Base-by-base conservation (phyloP, 2,888 invertebrate species). In the Melanophora roralis region DNA sequence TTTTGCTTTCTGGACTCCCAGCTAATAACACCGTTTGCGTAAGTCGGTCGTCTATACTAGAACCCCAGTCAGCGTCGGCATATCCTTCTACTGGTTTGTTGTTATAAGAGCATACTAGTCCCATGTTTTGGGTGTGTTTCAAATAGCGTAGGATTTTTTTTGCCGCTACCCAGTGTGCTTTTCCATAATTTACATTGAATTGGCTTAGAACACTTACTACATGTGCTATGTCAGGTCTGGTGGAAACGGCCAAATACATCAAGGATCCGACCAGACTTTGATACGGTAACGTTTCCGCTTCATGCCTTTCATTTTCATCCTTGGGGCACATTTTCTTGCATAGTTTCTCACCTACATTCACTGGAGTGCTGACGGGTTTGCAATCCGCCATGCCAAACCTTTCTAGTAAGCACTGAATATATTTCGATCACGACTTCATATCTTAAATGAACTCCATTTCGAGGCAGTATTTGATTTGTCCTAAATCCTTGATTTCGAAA, bases 221-320 rank as follows among this genome's bases (percentile, higher is more conserved):
- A 62, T 83, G 76, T 21, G 82, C 53, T 49, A 83, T 82, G 12
- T 83, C 80, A n/a, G n/a, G n/a, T n/a, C n/a, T n/a, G n/a, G n/a
- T n/a, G n/a, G n/a, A n/a, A n/a, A n/a, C n/a, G n/a, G n/a, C n/a
- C n/a, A n/a, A n/a, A n/a, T n/a, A n/a, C n/a, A n/a, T n/a, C n/a
- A n/a, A n/a, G n/a, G n/a, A 2, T 14, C 78, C 78, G 2, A 82
- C 16, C 2, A 78, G 47, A 67, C 53, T 45, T 57, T 81, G 79
- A 43, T 77, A 69, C 3, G 81, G 75, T 9, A 73, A 55, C 27
- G 53, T 64, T 73, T 73, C 45, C 4, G 38, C 51, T 60, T 78
- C 59, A 0, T 8, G 45, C 21, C 16, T 67, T 65, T 78, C 72
- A 3, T 73, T 16, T 59, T 79, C 72, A 6, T 57, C 36, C 34